phyloP scores from a whole-genome alignment of 1,140 invertebrate species.

The Calosoma granatense region DNA sequence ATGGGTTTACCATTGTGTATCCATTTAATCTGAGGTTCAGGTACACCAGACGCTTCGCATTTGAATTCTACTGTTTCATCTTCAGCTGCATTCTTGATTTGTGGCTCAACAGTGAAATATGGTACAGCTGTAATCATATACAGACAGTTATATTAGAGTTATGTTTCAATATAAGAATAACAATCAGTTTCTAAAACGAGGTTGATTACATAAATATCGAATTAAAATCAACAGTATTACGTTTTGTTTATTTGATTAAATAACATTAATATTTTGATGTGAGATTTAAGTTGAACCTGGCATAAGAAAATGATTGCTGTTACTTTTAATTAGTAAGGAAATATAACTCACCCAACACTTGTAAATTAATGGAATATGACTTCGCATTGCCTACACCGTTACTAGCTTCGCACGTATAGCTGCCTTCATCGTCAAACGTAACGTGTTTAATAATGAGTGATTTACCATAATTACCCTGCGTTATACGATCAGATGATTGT shows the following conservation, averaged over 20 bases:
- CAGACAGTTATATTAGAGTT: conserved; percentile 9
- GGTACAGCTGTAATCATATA: conserved; percentile 56
- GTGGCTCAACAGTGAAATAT: conserved; percentile 87
- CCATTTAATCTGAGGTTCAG: conserved; percentile 88
- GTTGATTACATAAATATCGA: too few relatives aligned
- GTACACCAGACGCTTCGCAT: conserved; percentile 81
- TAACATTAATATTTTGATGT: too few relatives aligned
- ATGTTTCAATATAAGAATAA: background rate
- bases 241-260: too few relatives aligned
- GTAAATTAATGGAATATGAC: conserved; percentile 73
- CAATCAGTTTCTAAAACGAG: too few relatives aligned
- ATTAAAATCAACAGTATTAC: background rate
- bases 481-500: conserved; percentile 60
- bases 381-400: conserved; percentile 79
- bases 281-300: too few relatives aligned
- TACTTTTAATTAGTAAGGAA: background rate
- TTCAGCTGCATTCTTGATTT: conserved; percentile 80
- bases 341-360: conserved; percentile 54
- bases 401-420: conserved; percentile 82
- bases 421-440: conserved; percentile 75
- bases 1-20: conserved; percentile 92
- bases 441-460: conserved; percentile 78
- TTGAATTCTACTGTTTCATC: conserved; percentile 79
- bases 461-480: conserved; percentile 84
- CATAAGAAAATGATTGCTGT: background rate